A percentile compares a stretch with the other conserved stretches of the same genome.
phyloP scores from a whole-genome alignment of 2,888 invertebrate genomes.

The Drosophila mimica region DNA sequence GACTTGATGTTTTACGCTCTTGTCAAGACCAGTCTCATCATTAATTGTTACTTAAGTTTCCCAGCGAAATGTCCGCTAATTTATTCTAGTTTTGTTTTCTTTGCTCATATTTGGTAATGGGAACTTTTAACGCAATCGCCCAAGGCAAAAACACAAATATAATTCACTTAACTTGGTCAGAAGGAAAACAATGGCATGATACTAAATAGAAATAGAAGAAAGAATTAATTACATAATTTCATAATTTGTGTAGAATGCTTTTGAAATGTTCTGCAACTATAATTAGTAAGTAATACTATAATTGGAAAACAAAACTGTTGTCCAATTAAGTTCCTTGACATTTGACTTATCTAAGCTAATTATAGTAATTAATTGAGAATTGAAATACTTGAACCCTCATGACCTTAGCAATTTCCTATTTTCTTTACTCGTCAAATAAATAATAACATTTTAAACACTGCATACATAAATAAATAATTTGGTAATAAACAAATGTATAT shows the following conservation, averaged over 20 bases:
- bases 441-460: not conserved
- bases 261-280: not conserved
- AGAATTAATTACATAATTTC: not conserved
- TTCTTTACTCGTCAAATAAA: not conserved
- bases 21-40: conserved; percentile 22
- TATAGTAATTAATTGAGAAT: not conserved
- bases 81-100: conserved; percentile 38
- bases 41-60: conserved; percentile 15
- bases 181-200: not conserved
- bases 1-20: conserved; percentile 17
- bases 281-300: not conserved
- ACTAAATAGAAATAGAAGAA: not conserved
- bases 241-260: not conserved
- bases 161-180: not conserved
- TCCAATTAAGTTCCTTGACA: conserved; percentile 6
- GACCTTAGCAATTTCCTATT: not conserved
- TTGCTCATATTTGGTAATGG: conserved; percentile 48
- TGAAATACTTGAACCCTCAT: not conserved
- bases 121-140: conserved; percentile 20
- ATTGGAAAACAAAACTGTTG: not conserved
- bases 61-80: conserved; percentile 50
- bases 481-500: not conserved
- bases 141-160: not conserved
- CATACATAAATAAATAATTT: not conserved
- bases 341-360: conserved; percentile 15